phyloP scores from a whole-genome alignment of 2,113 vertebrate species.

The Gymnorhina tibicen region DNA sequence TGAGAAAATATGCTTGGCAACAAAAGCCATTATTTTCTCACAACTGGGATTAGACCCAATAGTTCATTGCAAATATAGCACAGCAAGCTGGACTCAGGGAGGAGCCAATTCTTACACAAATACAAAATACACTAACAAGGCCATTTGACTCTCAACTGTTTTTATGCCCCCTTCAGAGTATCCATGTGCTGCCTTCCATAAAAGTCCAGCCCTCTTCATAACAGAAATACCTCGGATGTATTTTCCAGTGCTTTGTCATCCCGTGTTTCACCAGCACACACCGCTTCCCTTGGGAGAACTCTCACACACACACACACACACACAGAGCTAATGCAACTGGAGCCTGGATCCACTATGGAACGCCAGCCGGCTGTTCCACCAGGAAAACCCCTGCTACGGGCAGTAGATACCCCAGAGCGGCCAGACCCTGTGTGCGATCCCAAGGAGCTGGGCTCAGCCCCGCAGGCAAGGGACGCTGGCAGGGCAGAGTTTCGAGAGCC shows the following conservation, averaged over 20 bases:
- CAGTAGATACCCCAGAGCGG: not conserved
- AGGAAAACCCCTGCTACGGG: not conserved
- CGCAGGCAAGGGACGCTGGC: fast-evolving
- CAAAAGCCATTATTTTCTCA: conserved; percentile 36
- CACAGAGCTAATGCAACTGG: fast-evolving
- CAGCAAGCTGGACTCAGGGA: not conserved
- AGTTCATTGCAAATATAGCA: conserved; percentile 23
- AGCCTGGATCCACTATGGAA: fast-evolving
- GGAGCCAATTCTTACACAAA: not conserved
- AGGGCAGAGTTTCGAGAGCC: not conserved
- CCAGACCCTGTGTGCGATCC: fast-evolving
- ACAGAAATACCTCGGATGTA: not conserved
- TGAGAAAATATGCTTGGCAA: conserved; percentile 45
- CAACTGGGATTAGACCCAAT: conserved; percentile 38
- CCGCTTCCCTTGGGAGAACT: not conserved
- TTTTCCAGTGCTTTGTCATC: not conserved
- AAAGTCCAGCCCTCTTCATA: not conserved
- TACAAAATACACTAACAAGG: not conserved
- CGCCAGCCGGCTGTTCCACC: fast-evolving
- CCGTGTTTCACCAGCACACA: fast-evolving
- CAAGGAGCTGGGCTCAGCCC: not conserved
- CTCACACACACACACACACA: fast-evolving
- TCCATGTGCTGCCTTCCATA: not conserved
- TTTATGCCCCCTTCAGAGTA: not conserved
- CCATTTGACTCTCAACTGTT: not conserved